Conservation (phyloP, 1,140 invertebrate species). For the Homarus americanus region DNA sequence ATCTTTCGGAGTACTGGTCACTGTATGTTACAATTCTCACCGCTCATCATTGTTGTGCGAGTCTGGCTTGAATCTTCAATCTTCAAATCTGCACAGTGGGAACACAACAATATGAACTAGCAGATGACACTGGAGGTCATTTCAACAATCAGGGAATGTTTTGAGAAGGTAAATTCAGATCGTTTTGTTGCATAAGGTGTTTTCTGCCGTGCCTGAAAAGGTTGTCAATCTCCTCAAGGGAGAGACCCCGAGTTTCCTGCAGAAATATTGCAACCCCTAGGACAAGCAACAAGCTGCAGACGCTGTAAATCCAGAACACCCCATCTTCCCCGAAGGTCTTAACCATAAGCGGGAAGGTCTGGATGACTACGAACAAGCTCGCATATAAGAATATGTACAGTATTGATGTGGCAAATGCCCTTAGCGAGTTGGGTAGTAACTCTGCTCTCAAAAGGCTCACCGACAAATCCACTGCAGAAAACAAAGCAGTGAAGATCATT, state of each 20-base stretch:
- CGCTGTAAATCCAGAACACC: constrained; percentile 60
- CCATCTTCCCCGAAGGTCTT: constrained; percentile 60
- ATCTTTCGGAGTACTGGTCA: no score
- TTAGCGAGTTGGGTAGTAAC: constrained; percentile 55
- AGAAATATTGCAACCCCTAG: constrained; percentile 33
- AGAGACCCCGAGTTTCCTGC: constrained; percentile 59
- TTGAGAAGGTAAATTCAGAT: background rate
- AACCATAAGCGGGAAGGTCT: constrained; percentile 62
- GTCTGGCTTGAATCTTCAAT: background rate
- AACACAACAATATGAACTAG: background rate
- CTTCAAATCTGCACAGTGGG: background rate
- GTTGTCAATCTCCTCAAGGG: constrained; percentile 66
- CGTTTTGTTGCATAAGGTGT: background rate
- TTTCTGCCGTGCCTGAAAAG: constrained; percentile 26
- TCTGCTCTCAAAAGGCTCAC: constrained; percentile 62
- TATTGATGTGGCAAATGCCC: constrained; percentile 47
- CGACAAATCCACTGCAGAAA: constrained; percentile 18
- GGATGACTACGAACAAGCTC: constrained; percentile 47
- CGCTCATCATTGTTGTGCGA: no score
- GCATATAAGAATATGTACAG: constrained; percentile 66
- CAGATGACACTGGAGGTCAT: background rate
- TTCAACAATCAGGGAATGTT: background rate
- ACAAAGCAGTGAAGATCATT: constrained; percentile 59
- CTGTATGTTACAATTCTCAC: no score
- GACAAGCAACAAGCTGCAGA: constrained; percentile 42